Conservation (phyloP, 2,113 vertebrate species). For the Blennius ocellaris region DNA sequence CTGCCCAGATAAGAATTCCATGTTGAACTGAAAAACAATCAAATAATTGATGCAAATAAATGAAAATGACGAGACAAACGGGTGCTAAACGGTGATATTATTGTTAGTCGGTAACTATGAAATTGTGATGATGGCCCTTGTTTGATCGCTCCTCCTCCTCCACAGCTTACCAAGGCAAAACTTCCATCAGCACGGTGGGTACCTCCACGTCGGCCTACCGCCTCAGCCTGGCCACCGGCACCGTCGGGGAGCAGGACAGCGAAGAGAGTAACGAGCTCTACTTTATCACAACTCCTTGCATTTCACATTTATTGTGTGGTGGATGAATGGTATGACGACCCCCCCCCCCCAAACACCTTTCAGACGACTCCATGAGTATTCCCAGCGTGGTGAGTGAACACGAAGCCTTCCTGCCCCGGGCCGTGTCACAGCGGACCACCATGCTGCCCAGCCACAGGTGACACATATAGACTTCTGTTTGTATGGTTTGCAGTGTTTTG, state of each 20-base stretch:
- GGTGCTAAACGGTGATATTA: too few relatives aligned
- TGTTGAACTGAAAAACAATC: too few relatives aligned
- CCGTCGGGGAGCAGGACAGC: constrained; percentile 98
- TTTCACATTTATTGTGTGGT: too few relatives aligned
- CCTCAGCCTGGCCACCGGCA: constrained; percentile 95
- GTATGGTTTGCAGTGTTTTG: too few relatives aligned
- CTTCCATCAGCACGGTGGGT: constrained; percentile 96
- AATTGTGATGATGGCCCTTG: too few relatives aligned
- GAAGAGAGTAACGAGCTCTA: constrained; percentile 90
- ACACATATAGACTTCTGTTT: too few relatives aligned
- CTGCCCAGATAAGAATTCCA: too few relatives aligned
- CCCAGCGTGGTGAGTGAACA: constrained; percentile 99
- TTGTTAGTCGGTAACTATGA: too few relatives aligned
- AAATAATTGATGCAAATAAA: too few relatives aligned
- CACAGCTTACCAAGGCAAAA: constrained; percentile 98
- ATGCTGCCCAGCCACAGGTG: constrained; percentile 99
- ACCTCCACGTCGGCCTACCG: constrained; percentile 97
- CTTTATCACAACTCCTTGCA: too few relatives aligned
- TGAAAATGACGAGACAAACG: too few relatives aligned
- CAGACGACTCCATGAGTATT: constrained; percentile 97
- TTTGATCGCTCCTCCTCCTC: neutral
- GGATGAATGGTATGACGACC: too few relatives aligned
- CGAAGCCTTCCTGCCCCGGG: constrained; percentile 91
- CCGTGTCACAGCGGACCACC: constrained; percentile 87
- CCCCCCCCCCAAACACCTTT: neutral